Base-by-base conservation (phyloP, 2,797 vertebrate species). In the Silurus aristotelis region DNA sequence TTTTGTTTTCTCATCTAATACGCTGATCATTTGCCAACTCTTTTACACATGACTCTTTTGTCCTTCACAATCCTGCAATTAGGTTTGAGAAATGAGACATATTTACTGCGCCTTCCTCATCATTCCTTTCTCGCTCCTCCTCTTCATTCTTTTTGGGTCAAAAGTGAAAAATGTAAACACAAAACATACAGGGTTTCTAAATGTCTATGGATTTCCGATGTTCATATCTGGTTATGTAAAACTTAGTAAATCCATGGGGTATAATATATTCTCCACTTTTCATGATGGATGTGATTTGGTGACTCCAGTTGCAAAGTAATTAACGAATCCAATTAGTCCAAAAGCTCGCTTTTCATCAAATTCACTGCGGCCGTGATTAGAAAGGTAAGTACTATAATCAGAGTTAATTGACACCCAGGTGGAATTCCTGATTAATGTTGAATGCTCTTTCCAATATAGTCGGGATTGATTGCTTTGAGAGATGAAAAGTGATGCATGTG, bases 11-110 rank as follows among this genome's bases (percentile, higher is more conserved):
- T 86, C 83, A 87, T 91, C 43, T 78, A 80, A 81, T 84, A 79
- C 38, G 60, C 84, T 64, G 64, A 83, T 64, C 55, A 27, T 88
- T 83, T 84, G 73, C 82, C 83, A 90, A 73, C 66, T 71, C 82
- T 86, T 86, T 64, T 72, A 63, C 85, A 84, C 82, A 43, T 86
- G 79, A 67, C 43, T 80, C 31, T 87, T 87, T 89, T 86, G 87
- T 88, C 87, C 84, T 91, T 91, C 68, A 31, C 80, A 82, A 86
- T 84, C 70, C 82, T 71, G 55, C 90, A 87, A 90, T 87, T 78
- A 81, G 61, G 89, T 91, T 82, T 25, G 61, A 86, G 80, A 70
- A 60, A 52, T 78, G 63, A 52, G 67, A 85, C 86, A 63, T 56
- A 77, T 77, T 77, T 77, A 38, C 27, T 25, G 17, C 48, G n/a